A percentile compares a stretch with the other conserved stretches of the same genome.
These are phyloP conservation scores for Unio delphinus DNA, from an alignment of 2,888 invertebrate species.

Conservation along the genomic window DNA sequence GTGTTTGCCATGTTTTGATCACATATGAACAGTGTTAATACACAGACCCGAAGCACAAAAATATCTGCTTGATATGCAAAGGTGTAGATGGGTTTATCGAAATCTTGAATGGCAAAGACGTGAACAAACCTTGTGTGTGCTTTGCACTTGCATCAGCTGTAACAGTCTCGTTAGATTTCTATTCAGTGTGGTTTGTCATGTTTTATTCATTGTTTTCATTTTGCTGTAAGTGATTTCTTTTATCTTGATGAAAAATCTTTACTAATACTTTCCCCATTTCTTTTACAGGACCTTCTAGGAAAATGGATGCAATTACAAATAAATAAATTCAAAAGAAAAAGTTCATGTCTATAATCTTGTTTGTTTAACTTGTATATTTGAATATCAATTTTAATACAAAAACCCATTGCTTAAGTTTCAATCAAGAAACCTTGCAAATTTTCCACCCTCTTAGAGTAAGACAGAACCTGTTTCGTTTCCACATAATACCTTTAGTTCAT, in stretches of 20 bases:
- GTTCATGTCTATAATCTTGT: not conserved
- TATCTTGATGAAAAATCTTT: not conserved
- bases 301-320: constrained; percentile 2
- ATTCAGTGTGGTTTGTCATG: not conserved
- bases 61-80: no score
- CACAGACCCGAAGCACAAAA: no score
- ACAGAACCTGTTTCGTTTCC: no score
- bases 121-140: no score
- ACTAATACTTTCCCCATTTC: constrained; percentile 1
- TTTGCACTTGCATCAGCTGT: no score
- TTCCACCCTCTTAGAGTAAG: no score
- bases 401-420: not conserved
- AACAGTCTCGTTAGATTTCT: not conserved
- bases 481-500: no score
- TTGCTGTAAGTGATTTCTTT: not conserved
- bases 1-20: no score
- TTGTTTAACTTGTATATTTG: not conserved
- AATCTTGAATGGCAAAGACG: no score
- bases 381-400: not conserved
- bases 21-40: no score
- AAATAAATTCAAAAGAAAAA: constrained; percentile 9
- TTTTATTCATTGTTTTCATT: not conserved
- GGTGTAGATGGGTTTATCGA: no score
- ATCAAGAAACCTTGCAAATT: no score
- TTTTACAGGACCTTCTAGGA: constrained; percentile 39